Percentiles rank a stretch among this genome's conserved stretches.
Conservation (phyloP, 2,888 invertebrate genomes). For the Netelia fuscicornis region DNA sequence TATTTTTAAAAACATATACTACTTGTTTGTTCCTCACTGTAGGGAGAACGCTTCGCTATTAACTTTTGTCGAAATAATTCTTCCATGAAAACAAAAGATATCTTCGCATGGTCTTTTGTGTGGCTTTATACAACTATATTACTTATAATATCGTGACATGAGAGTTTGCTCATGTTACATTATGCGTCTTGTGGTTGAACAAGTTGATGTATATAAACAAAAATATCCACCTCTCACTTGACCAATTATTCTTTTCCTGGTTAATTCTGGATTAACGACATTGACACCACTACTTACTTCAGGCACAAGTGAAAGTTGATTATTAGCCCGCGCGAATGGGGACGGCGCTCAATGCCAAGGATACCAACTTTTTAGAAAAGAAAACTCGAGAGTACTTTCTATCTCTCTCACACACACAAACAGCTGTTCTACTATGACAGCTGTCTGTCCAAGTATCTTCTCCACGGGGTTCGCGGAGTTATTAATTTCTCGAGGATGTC, state of each 20-base stretch:
- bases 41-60: slow-evolving; percentile 16
- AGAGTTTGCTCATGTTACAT: slow-evolving; percentile 32
- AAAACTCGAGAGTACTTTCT: not conserved
- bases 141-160: slow-evolving; percentile 37
- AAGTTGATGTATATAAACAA: slow-evolving; percentile 57
- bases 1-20: slow-evolving; percentile 7
- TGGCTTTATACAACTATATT: slow-evolving; percentile 42
- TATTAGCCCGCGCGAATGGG: slow-evolving; percentile 15
- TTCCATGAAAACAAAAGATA: slow-evolving; percentile 47
- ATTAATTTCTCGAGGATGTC: slow-evolving; percentile 46
- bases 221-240: slow-evolving; percentile 51
- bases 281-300: not conserved
- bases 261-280: not conserved
- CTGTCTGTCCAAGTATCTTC: slow-evolving; percentile 46
- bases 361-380: slow-evolving; percentile 16
- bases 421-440: slow-evolving; percentile 65
- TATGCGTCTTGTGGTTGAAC: slow-evolving; percentile 48
- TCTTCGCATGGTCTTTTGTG: slow-evolving; percentile 28
- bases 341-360: not conserved
- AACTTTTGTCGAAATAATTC: slow-evolving; percentile 44
- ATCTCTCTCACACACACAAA: not conserved
- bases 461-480: not conserved
- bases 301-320: slow-evolving; percentile 21
- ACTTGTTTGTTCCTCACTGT: not conserved
- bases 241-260: slow-evolving; percentile 6